Percentiles rank a stretch among this genome's conserved stretches.
Evolutionary conservation across 2,113 vertebrate genomes (phyloP).

Genomic region (Irena cyanogastra): DNA sequence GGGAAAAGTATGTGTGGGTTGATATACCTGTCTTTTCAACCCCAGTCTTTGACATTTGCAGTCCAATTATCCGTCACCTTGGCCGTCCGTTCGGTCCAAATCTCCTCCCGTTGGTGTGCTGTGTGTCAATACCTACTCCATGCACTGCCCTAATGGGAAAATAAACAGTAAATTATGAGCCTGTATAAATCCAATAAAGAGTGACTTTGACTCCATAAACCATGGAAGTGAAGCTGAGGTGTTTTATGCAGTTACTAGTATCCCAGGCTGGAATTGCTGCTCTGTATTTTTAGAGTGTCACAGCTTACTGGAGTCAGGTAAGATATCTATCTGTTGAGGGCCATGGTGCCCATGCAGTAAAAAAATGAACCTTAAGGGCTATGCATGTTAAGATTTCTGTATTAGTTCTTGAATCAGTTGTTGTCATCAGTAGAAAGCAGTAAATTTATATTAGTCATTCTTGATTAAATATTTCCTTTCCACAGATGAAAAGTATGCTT

Average conservation of each 20-base stretch:
- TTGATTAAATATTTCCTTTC: neutral
- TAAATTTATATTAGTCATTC: neutral
- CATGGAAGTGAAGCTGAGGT: neutral
- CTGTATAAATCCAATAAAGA: neutral
- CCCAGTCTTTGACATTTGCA: constrained; percentile 23
- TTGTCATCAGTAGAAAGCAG: neutral
- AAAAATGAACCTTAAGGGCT: neutral
- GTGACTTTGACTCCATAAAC: neutral
- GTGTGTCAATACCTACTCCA: neutral
- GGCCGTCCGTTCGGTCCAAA: neutral
- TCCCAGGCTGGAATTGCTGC: neutral
- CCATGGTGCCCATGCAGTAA: neutral
- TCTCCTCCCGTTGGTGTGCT: neutral
- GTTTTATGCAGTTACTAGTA: neutral
- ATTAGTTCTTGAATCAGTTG: neutral
- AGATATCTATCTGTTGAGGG: neutral
- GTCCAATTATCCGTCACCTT: constrained; percentile 21
- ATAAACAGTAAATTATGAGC: constrained; percentile 32
- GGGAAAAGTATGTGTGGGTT: neutral
- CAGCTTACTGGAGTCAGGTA: neutral
- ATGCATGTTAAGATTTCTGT: neutral
- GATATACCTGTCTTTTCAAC: neutral
- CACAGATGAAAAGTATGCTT: neutral
- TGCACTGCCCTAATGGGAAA: neutral
- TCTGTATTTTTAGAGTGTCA: neutral